Base-by-base conservation (phyloP, 1,140 invertebrate genomes). In the Monomorium pharaonis region DNA sequence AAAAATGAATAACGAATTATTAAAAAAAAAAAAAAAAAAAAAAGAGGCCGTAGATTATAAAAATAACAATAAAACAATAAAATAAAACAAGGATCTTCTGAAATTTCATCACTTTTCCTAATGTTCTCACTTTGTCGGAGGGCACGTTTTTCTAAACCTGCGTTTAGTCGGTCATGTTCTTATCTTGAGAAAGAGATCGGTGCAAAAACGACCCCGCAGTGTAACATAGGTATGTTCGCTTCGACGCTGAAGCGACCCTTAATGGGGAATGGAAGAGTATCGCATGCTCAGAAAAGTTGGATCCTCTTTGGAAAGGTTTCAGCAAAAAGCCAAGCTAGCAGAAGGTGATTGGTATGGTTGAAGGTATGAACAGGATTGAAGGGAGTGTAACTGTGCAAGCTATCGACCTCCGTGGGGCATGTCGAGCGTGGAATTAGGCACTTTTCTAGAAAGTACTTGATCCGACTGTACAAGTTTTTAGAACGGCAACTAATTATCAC, bases 381-480 rank as follows among this genome's bases (percentile, higher is more conserved):
- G 62, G 30, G 62, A 47, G 7, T 27, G 16, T 21, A 18, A 21
- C 24, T 86, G 67, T 12, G 24, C 21, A 44, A 30, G 14, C 54
- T 49, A 76, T 89, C 58, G n/a, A 89, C 60, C 76, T 33, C 58
- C 12, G 42, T 63, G 3, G 69, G 77, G 18, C 63, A 76, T 69
- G 84, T 84, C 72, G 42, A 86, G 85, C 54, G 84, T 91, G 69
- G 86, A 88, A 91, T 91, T 91, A 90, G 89, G 76, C 88, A 91
- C 65, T 89, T 91, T 85, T 84, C 63, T 78, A 51, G 74, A 84
- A 91, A 90, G 85, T 92, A 86, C 91, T 88, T 85, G 86, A 92
- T 90, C 81, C 83, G 65, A 27, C 51, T 54, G 63, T 18, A 63
- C 85, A 63, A 77, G 85, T 89, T 91, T 89, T 91, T 58, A 88